Base-by-base conservation (phyloP, 2,888 invertebrate species). In the Resseliella maxima region DNA sequence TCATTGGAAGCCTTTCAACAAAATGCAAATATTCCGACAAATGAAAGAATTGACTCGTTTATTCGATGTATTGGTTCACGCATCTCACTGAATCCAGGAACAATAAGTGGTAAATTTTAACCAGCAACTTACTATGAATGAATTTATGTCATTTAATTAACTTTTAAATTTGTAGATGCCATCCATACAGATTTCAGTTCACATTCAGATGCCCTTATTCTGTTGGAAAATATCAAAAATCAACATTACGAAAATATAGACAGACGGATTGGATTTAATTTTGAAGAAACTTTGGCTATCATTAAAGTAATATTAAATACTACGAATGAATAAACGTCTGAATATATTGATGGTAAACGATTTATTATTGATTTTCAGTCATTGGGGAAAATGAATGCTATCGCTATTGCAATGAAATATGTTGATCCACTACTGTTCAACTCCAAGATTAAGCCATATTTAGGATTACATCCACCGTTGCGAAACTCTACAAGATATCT, bases 331-430 rank as follows among this genome's bases (percentile, higher is more conserved):
- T 2, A 12, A 31, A 3, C 31, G 12, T 72, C n/a, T 59, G 27
- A 72, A 27, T 27, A 59, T 8, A 24, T 59, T 59, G 24, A 27
- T 24, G 2, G 24, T n/a, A n/a, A n/a, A n/a, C n/a, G n/a, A 27
- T 59, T 59, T 27, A 21, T 31, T 35, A 50, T 15, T 31, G 6
- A 31, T 6, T 88, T 94, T 0, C 89, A 90, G 83, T 90, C 92
- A 72, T 88, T 94, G 88, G 94, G 93, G 0, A 90, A 91, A 88
- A 93, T 92, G 88, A 94, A 94, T 88, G 93, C 93, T 0, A 89
- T 93, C 12, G 92, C 93, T 0, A 92, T 94, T 21, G 94, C 93
- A 0, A 89, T 93, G 86, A 92, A 93, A 85, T 87, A 90, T 0
- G 90, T 91, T 35, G 90, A 92, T 87, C 92, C 72, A 27, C 6